A percentile compares a stretch with the other conserved stretches of the same genome.
These are phyloP conservation scores for Argynnis bischoffii DNA, from an alignment of 2,888 invertebrate genomes.

Conservation along the genomic window DNA sequence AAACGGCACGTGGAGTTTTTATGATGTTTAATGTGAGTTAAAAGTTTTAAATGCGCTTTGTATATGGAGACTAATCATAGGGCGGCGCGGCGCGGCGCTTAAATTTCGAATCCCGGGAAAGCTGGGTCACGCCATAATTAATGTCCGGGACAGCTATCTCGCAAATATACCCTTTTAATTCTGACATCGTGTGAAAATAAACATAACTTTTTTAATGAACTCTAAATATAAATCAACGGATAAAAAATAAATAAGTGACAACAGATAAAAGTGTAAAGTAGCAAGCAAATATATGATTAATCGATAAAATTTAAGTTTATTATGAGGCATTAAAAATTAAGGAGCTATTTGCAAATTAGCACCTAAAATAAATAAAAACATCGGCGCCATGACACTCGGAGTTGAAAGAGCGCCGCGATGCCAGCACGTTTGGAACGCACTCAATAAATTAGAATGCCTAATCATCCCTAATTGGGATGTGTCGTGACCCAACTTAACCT, in stretches of 20 bases:
- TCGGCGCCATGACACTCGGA: slow-evolving; percentile 64
- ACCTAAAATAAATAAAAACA: slow-evolving; percentile 57
- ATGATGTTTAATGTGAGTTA: slow-evolving; percentile 36
- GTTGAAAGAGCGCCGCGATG: slow-evolving; percentile 63
- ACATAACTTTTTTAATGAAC: slow-evolving; percentile 4
- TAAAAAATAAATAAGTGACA: slow-evolving; percentile 5
- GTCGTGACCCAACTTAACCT: slow-evolving; percentile 81
- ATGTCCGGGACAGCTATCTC: slow-evolving; percentile 31
- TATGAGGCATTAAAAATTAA: slow-evolving; percentile 44
- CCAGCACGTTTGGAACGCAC: slow-evolving; percentile 65
- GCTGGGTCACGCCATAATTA: slow-evolving; percentile 38
- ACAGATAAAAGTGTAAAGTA: slow-evolving; percentile 15
- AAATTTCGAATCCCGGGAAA: slow-evolving; percentile 40
- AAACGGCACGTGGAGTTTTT: slow-evolving; percentile 31
- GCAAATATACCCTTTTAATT: slow-evolving; percentile 31
- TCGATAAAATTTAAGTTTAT: slow-evolving; percentile 27
- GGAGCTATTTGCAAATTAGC: slow-evolving; percentile 68
- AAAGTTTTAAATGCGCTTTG: slow-evolving; percentile 43
- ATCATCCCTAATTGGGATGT: slow-evolving; percentile 80
- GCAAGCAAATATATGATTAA: slow-evolving; percentile 16
- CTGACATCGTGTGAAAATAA: slow-evolving; percentile 22
- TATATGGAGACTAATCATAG: slow-evolving; percentile 46
- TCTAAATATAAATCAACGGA: neutral
- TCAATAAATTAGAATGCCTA: slow-evolving; percentile 78
- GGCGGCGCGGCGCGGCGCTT: slow-evolving; percentile 44